phyloP scores from a whole-genome alignment of 37 sponge, comb jelly and placozoan genomes.

The Geodia barretti region DNA sequence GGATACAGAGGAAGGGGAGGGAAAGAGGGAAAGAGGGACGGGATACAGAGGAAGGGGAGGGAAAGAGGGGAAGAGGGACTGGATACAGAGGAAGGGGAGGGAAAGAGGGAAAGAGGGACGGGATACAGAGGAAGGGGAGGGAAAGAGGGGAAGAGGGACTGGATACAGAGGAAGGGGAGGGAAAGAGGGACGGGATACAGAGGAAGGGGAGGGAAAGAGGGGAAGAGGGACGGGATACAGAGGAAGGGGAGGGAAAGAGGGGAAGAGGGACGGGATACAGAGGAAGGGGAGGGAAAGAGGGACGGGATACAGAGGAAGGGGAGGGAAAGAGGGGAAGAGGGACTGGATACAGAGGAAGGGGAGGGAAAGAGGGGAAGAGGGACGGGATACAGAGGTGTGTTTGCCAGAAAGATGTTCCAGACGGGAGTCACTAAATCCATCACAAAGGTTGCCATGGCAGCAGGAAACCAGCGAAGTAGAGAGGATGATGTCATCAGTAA shows the following conservation, averaged over 20 bases:
- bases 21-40: too few species aligned
- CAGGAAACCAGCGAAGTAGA: constrained; percentile 55
- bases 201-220: too few species aligned
- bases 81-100: not conserved
- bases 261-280: too few species aligned
- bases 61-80: too few species aligned
- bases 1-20: too few species aligned
- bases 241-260: not conserved
- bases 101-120: too few species aligned
- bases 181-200: too few species aligned
- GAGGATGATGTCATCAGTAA: constrained; percentile 45
- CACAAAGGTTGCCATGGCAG: constrained; percentile 38
- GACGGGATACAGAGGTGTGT: constrained; percentile 16
- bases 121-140: not conserved
- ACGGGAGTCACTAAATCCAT: constrained; percentile 47
- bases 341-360: not conserved
- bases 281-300: not conserved
- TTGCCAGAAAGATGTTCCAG: constrained; percentile 57
- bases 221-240: too few species aligned
- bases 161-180: not conserved
- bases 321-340: too few species aligned
- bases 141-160: too few species aligned
- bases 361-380: not conserved
- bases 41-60: not conserved
- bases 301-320: too few species aligned